Evolutionary conservation across 2,113 vertebrate genomes (phyloP), one percentile per base, ranked within the genome.

Genomic region (Tamias sibiricus): DNA sequence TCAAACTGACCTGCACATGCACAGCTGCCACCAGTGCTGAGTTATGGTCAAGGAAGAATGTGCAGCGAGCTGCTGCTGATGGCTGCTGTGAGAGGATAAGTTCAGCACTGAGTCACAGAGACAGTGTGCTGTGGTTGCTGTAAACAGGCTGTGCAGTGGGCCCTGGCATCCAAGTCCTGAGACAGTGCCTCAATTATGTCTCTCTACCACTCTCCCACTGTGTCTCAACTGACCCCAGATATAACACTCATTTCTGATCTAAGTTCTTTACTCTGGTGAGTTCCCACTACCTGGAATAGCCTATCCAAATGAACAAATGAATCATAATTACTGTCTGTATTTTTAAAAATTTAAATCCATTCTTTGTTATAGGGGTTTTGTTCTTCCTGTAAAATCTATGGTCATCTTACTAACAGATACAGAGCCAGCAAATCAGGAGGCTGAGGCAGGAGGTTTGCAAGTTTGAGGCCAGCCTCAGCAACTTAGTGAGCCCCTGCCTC

Each of bases 281-380:
- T 72, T 84, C 42, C 87, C 77, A 32, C 62, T 69, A 8, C n/a
- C 40, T 28, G 35, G 69, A 71, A 57, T n/a, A 72, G 47, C 69
- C 71, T 35, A 9, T 52, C 10, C 62, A 71, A 0, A 64, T n/a
- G 28, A 62, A 8, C 72, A 87, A 71, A 6, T 32, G 49, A 79
- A 44, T 89, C 49, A 32, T 40, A 71, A 64, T 77, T 86, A 28
- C 32, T 37, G 11, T 71, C 6, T 69, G n/a, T 90, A 0, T 85
- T 24, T 90, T 91, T 66, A 35, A 86, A 71, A 62, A 59, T 19
- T 59, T 76, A 90, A 92, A 66, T 86, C 44, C 68, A 69, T 79
- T 76, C 52, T 93, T 97, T 93, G 17, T 86, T 89, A 22, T 32
- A 80, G 52, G n/a, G 87, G 0, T 93, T 93, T 95, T 69, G 57